Base-by-base conservation (phyloP, 92 coral and sea anemone genomes). In the Epizoanthus rinbou region DNA sequence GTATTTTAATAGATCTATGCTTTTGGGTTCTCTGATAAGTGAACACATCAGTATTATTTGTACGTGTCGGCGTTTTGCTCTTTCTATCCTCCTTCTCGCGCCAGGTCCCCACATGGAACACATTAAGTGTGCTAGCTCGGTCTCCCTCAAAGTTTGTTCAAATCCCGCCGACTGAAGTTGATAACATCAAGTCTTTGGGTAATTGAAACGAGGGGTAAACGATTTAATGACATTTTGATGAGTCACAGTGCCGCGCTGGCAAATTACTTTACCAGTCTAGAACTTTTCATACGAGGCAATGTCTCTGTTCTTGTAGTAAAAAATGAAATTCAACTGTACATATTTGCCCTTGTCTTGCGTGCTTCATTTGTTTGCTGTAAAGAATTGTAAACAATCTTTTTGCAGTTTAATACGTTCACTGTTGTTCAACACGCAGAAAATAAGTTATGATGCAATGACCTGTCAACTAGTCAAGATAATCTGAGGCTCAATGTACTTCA, bases 81-180 rank as follows among this genome's bases (percentile, higher is more conserved):
- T 71, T n/a, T 71, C 23, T 58, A 71, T 1, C 41, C 14, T 14
- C 58, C 54, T 50, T 14, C 82, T 78, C 71, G 82, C 39, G 39
- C 82, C 82, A 78, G 82, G 43, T 41, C 45, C 82, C 41, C 82
- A 78, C 71, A 62, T 78, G 82, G 82, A 37, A 60, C 39, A 24
- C 82, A 78, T 78, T 78, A 78, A 39, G 19, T 50, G 54, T 50
- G 14, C 54, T 21, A 5, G 33, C 54, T 63, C 59, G 82, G 57
- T 78, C 82, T 78, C 82, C 70, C 82, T 78, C 82, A 78, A 78
- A 62, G 82, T 78, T 78, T 63, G 66, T 62, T 78, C 82, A 78
- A 78, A 63, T 78, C 37, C 66, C 72, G 82, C 82, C 82, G 82
- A 62, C 82, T 53, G 71, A 19, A 78, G 71, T 78, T 59, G 82